Evolutionary conservation across 2,113 vertebrate species (phyloP), one percentile per base, ranked within the genome.

Genomic region (Motacilla tschutschensis): DNA sequence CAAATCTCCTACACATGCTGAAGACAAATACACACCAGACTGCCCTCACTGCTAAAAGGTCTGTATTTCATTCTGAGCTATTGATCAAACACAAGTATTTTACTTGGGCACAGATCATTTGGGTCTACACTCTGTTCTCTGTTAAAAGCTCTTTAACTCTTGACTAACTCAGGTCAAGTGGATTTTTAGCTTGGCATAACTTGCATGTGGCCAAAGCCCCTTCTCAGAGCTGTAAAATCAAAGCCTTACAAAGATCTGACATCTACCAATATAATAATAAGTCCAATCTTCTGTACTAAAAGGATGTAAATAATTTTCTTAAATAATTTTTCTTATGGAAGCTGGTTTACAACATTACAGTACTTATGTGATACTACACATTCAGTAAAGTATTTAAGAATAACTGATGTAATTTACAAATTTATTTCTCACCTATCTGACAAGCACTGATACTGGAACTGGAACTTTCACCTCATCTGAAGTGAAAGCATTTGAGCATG

Each of bases 71-170:
- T 47, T 46, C 4, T n/a, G 59, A 82, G 20, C 40, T 74, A 40
- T 12, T 43, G 50, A 24, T 35, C n/a, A 66, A 71, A 50, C 10
- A 9, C 12, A 79, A 54, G 21, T 20, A 24, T 83, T 82, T 74
- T 3, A 31, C 36, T 36, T 33, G 36, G 69, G 55, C 33, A 28
- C 6, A 73, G 22, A 74, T 18, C 43, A 67, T 28, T 51, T 38
- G 47, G 20, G 14, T 54, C 44, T 47, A 15, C 0, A 0, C 8
- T 44, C 19, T 88, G 50, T 28, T 60, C 54, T 62, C 41, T 26
- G 55, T 33, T 60, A 33, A 72, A 88, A 77, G 31, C 26, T 86
- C 64, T 16, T 73, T 59, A 73, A 38, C 26, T 81, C 55, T 14
- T 62, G 29, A 62, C 15, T 76, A 85, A 28, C 48, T 66, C 35